Evolutionary conservation across 2,797 vertebrate genomes (phyloP), one percentile per base, ranked within the genome.

Genomic region (Choloepus didactylus): DNA sequence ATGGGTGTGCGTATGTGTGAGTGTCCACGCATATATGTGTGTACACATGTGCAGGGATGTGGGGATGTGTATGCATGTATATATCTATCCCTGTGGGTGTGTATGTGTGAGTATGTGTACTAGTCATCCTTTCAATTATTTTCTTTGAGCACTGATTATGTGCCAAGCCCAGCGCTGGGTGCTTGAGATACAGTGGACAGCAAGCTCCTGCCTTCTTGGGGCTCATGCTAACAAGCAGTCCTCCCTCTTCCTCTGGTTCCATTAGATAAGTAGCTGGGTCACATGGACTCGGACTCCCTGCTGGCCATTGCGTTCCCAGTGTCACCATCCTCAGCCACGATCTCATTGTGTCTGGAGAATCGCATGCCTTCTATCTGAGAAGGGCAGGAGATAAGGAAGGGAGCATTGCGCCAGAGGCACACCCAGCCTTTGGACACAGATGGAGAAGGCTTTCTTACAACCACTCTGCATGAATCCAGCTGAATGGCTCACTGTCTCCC

Each of bases 391-490:
- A 67, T 3, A 56, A 76, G 59, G 66, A 29, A 21, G 66, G 19
- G 5, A 23, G 3, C 1, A 6, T 5, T 12, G 7, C 12, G 6
- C 6, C 0, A 0, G 7, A 18, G 35, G 46, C 9, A 21, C 1
- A n/a, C 62, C 16, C 67, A 19, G 46, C 14, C 5, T 41, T 72
- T 23, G 46, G 31, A 15, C 11, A 14, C 46, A 6, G 10, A 49
- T 49, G 46, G 46, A 7, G 46, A 49, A 49, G 46, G 46, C 46
- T 49, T 49, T 49, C 46, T 66, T 16, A 41, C 10, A 6, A 0
- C 14, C 1, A 9, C 21, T 73, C 51, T 54, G 59, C 51, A n/a
- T 31, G 49, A 29, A 6, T 7, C 6, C 5, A 69, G 14, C 16
- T 4, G 29, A 46, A 12, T 7, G 31, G 15, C 14, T 62, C 35